phyloP scores from a whole-genome alignment of 2,797 vertebrate genomes.

The Enteromius thamalakanensis region DNA sequence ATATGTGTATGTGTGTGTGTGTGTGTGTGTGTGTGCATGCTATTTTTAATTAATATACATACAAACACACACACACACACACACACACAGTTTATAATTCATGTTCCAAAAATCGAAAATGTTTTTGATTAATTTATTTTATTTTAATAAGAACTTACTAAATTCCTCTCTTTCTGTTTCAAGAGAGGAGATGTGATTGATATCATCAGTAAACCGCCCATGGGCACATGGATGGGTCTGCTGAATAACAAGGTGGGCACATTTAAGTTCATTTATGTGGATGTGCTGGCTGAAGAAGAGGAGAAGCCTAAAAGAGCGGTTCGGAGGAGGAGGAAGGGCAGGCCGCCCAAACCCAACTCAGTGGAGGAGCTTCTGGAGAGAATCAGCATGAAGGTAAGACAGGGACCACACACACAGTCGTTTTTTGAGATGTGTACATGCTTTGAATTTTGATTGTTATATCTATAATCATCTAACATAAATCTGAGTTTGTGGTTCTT shows the following conservation, averaged over 20 bases:
- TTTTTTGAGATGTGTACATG: conserved; percentile 19
- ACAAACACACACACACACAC: too few relatives aligned
- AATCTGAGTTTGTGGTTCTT: not conserved
- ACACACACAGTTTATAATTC: not conserved
- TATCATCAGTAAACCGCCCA: conserved; percentile 98
- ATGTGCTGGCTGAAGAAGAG: conserved; percentile 91
- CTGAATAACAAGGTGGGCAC: conserved; percentile 98
- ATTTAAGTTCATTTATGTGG: conserved; percentile 99
- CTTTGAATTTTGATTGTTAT: not conserved
- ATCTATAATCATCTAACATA: conserved; percentile 14
- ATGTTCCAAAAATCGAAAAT: not conserved
- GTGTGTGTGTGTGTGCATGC: too few relatives aligned
- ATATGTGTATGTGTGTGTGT: too few relatives aligned
- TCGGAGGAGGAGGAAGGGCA: conserved; percentile 88
- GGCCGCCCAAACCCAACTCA: conserved; percentile 91
- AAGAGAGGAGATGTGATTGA: conserved; percentile 97
- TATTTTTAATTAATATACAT: too few relatives aligned
- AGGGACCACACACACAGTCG: not conserved
- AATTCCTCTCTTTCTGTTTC: not conserved
- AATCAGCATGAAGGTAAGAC: conserved; percentile 91
- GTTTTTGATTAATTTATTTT: not conserved
- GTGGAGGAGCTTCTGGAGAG: conserved; percentile 96
- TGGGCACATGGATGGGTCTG: conserved; percentile 99
- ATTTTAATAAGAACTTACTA: not conserved
- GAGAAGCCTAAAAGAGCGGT: conserved; percentile 93